These are phyloP conservation scores for Heterodera filipjevi DNA, from an alignment of 2,888 invertebrate species.

Conservation along the genomic window DNA sequence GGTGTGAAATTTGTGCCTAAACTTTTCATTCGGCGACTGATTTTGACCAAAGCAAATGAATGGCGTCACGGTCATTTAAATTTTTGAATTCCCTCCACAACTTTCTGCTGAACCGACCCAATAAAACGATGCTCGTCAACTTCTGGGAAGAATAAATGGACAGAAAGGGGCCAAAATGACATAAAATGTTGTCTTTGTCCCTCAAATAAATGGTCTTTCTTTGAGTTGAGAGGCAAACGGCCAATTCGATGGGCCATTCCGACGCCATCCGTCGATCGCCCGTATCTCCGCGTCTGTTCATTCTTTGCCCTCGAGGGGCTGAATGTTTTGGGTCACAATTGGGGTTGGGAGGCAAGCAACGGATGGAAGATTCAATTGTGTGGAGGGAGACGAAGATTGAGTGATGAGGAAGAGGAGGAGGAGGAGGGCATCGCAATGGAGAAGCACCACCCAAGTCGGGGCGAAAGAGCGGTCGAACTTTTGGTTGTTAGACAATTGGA, in stretches of 20 bases:
- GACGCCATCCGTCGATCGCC: not conserved
- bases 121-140: not conserved
- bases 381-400: conserved; percentile 5
- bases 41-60: too few relatives aligned
- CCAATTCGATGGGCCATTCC: conserved; percentile 3
- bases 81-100: not conserved
- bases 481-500: not conserved
- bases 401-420: not conserved
- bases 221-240: not conserved
- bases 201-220: not conserved
- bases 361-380: not conserved
- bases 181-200: conserved; percentile 10
- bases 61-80: not conserved
- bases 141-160: not conserved
- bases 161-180: not conserved
- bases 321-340: not conserved
- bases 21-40: too few relatives aligned
- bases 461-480: not conserved
- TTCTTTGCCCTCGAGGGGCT: not conserved
- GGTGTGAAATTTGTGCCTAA: not conserved
- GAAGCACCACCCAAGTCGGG: not conserved
- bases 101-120: not conserved
- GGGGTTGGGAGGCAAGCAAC: not conserved
- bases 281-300: not conserved
- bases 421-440: not conserved